Evolutionary conservation across 2,113 vertebrate genomes (phyloP).

Genomic region (Melozone crissalis): DNA sequence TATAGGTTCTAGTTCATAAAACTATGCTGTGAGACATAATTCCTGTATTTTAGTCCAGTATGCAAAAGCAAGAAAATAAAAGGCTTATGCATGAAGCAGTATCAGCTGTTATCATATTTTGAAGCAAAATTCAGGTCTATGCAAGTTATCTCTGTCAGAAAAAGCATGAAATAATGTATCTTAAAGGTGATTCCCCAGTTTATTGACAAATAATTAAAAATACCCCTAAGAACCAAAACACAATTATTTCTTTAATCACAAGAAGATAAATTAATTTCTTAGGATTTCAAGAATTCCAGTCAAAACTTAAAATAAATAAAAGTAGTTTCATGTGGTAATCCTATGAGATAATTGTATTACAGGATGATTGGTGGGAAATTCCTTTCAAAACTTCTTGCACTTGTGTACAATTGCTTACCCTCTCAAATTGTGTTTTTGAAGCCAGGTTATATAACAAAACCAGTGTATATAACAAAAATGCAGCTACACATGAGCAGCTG

Average conservation of each 20-base stretch:
- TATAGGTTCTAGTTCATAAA: not conserved
- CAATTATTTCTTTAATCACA: not conserved
- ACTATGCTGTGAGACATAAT: not conserved
- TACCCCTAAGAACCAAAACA: fast-evolving
- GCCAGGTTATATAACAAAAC: not conserved
- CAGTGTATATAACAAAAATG: not conserved
- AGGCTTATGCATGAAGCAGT: not conserved
- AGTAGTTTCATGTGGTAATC: not conserved
- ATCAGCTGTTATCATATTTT: not conserved
- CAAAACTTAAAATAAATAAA: not conserved
- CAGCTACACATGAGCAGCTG: not conserved
- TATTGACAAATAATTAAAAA: not conserved
- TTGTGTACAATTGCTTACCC: not conserved
- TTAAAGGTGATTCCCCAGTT: not conserved
- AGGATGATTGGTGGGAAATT: not conserved
- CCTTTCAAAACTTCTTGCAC: not conserved
- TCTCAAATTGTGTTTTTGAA: not conserved
- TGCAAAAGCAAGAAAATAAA: not conserved
- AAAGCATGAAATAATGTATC: not conserved
- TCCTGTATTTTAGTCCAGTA: not conserved
- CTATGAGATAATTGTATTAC: not conserved
- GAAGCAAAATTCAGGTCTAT: not conserved
- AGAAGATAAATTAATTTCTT: not conserved
- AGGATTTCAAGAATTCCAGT: not conserved
- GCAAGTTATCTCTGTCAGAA: not conserved